phyloP scores from a whole-genome alignment of 2,113 vertebrate species.

The Rattus rattus region DNA sequence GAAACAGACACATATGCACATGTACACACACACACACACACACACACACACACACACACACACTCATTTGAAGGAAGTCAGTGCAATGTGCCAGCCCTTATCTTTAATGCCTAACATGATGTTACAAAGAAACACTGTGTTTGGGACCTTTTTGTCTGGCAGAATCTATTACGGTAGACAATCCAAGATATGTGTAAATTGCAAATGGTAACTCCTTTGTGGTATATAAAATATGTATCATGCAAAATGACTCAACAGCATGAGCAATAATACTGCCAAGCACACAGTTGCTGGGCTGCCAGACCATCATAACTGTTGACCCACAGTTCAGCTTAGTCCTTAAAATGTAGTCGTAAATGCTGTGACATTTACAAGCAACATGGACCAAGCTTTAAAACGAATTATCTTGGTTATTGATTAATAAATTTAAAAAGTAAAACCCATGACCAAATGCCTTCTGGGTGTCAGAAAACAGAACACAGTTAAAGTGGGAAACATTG shows the following conservation, averaged over 20 bases:
- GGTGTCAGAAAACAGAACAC: not conserved
- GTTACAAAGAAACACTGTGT: not conserved
- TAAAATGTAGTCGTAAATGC: constrained; percentile 16
- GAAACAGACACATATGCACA: not conserved
- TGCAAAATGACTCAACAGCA: constrained; percentile 8
- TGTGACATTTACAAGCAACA: not conserved
- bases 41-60: not conserved
- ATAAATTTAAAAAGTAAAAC: not conserved
- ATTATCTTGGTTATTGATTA: not conserved
- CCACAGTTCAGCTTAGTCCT: not conserved
- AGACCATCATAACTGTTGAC: not conserved
- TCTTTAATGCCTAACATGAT: not conserved
- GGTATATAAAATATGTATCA: not conserved
- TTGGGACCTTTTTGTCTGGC: not conserved
- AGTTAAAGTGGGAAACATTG: not conserved
- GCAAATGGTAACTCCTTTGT: not conserved
- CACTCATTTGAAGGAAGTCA: not conserved
- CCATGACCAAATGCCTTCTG: not conserved
- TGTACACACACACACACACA: not conserved
- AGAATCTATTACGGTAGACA: constrained; percentile 16
- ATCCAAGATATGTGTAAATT: not conserved
- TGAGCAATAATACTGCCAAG: not conserved
- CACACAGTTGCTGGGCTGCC: not conserved
- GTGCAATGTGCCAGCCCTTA: not conserved
- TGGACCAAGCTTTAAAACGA: not conserved